These are phyloP conservation scores for Pelagia noctiluca DNA, from an alignment of 30 jellyfish, hydroid and myxozoan species.

Conservation along the genomic window DNA sequence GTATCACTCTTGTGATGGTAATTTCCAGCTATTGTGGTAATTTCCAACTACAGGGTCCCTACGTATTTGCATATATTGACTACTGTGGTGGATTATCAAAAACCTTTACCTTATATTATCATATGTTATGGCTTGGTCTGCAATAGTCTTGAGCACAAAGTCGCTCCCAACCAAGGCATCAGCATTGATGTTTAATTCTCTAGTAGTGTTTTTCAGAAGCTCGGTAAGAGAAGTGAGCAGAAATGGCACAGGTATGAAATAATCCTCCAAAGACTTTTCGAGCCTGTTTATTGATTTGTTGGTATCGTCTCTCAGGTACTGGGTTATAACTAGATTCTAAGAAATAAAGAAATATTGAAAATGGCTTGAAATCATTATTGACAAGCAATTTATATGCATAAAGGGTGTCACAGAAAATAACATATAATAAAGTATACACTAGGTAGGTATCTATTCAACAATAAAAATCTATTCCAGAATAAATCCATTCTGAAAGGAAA, in stretches of 20 bases:
- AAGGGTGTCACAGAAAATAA: too few species aligned
- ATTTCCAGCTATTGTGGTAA: too few species aligned
- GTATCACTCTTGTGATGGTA: too few species aligned
- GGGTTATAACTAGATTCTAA: constrained; percentile 62
- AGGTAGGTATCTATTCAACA: too few species aligned
- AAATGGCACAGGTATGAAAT: constrained; percentile 35
- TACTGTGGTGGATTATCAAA: background rate
- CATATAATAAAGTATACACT: too few species aligned
- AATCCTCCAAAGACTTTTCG: constrained; percentile 21
- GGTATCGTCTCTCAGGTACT: constrained; percentile 61
- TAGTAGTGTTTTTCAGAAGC: background rate
- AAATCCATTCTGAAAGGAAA: too few species aligned
- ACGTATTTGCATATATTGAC: too few species aligned
- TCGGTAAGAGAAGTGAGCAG: constrained; percentile 15
- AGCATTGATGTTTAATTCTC: constrained; percentile 23
- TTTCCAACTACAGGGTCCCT: too few species aligned
- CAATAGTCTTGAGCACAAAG: constrained; percentile 59
- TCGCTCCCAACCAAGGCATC: constrained; percentile 70
- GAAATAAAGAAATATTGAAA: background rate
- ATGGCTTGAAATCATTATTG: background rate
- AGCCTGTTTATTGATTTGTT: constrained; percentile 30
- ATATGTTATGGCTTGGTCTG: constrained; percentile 58
- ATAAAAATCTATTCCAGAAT: too few species aligned
- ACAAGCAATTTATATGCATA: too few species aligned
- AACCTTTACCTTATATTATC: constrained; percentile 67